Conservation (phyloP, 2,888 invertebrate genomes). For the Osedax fenrisi region DNA sequence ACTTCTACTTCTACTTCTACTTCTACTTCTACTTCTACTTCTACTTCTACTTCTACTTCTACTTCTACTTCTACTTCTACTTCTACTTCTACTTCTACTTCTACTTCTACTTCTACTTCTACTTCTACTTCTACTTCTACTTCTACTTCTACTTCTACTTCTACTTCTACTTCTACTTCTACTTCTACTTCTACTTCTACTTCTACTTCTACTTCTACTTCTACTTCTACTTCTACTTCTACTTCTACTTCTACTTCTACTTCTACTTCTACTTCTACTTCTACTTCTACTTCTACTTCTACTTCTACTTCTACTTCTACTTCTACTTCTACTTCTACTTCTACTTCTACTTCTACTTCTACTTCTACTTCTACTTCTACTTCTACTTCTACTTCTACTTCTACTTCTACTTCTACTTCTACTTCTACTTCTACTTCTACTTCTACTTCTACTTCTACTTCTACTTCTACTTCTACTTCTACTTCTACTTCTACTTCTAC, state of each 20-base stretch:
- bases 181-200: too few relatives aligned
- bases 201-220: too few relatives aligned
- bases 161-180: neutral
- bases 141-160: neutral
- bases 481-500: neutral
- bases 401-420: too few relatives aligned
- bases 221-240: too few relatives aligned
- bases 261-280: slow-evolving; percentile 5
- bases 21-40: slow-evolving; percentile 28
- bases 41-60: slow-evolving; percentile 12
- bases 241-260: neutral
- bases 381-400: neutral
- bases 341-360: slow-evolving; percentile 17
- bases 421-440: neutral
- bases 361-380: slow-evolving; percentile 14
- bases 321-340: slow-evolving; percentile 18
- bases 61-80: neutral
- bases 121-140: neutral
- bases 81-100: neutral
- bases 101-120: neutral
- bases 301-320: slow-evolving; percentile 17
- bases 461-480: neutral
- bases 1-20: slow-evolving; percentile 31
- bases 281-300: slow-evolving; percentile 23
- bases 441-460: neutral